Base-by-base conservation (phyloP, 1,140 invertebrate genomes). In the Bacillus rossius region DNA sequence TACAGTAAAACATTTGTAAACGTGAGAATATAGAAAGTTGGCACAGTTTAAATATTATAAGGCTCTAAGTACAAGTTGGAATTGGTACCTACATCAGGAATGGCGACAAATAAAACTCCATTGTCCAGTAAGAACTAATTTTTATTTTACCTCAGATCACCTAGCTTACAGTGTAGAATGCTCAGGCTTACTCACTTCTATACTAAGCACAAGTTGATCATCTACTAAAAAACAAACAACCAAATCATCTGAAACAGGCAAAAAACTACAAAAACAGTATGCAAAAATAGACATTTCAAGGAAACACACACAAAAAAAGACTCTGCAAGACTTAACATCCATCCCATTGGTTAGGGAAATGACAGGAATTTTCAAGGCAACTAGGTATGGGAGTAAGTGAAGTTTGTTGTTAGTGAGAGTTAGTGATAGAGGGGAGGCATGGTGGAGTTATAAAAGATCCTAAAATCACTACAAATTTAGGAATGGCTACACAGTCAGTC, bases 181-280 rank as follows among this genome's bases (percentile, higher is more conserved):
- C 50, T 54, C 52, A 55, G 38, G 37, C 52, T 55, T 22, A 20
- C 43, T 55, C 34, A 55, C 53, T 57, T 55, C 55, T 57, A 49
- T 47, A 57, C 45, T 57, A 57, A 57, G 55, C 55, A 57, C 47
- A 57, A 38, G 26, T 37, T 25, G n/a, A n/a, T n/a, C 34, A 17
- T 17, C 19, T 38, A 49, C 19, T 47, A 37, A 0, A 49, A 25
- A n/a, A 56, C 37, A 8, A 34, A 26, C 17, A 57, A 57, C 55
- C n/a, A 16, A 38, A 57, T 50, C 13, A 19, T 47, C 20, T 23
- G 25, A 57, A n/a, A 57, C 23, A 57, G 55, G 55, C 55, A 57
- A 57, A 57, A 57, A 57, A 57, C 50, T 57, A 50, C 55, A 57
- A 57, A 57, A 57, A 34, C 55, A 50, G 55, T 57, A 57, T 57